phyloP scores from a whole-genome alignment of 2,797 vertebrate genomes.

The Arctocebus calabarensis region DNA sequence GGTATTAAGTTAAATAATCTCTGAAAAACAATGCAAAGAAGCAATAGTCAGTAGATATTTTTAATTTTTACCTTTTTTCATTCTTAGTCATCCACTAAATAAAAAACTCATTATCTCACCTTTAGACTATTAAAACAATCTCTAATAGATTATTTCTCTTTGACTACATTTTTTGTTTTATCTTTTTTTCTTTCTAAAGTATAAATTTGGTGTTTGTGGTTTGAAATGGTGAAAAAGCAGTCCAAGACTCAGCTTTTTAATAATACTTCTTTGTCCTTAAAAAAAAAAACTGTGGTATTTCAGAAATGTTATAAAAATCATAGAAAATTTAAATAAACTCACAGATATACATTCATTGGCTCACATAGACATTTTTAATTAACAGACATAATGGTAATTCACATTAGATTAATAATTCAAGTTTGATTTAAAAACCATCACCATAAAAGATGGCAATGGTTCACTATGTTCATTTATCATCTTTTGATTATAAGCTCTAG shows the following conservation, averaged over 20 bases:
- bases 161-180: not conserved
- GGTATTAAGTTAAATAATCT: not conserved
- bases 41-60: not conserved
- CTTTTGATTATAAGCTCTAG: not conserved
- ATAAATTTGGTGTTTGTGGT: not conserved
- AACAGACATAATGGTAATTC: not conserved
- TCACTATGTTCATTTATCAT: rapidly evolving
- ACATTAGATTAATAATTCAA: not conserved
- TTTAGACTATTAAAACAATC: not conserved
- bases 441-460: not conserved
- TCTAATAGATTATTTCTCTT: not conserved
- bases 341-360: not conserved
- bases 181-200: not conserved
- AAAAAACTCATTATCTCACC: not conserved
- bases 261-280: not conserved
- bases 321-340: not conserved
- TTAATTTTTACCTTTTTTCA: not conserved
- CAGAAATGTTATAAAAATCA: not conserved
- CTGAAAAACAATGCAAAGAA: not conserved
- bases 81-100: not conserved
- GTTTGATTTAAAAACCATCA: not conserved
- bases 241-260: not conserved
- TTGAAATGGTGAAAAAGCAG: not conserved
- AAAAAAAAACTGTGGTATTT: not conserved
- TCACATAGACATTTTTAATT: not conserved